Evolutionary conservation across 2,888 invertebrate species (phyloP), one percentile per base, ranked within the genome.

Genomic region (Oscheius sp.): DNA sequence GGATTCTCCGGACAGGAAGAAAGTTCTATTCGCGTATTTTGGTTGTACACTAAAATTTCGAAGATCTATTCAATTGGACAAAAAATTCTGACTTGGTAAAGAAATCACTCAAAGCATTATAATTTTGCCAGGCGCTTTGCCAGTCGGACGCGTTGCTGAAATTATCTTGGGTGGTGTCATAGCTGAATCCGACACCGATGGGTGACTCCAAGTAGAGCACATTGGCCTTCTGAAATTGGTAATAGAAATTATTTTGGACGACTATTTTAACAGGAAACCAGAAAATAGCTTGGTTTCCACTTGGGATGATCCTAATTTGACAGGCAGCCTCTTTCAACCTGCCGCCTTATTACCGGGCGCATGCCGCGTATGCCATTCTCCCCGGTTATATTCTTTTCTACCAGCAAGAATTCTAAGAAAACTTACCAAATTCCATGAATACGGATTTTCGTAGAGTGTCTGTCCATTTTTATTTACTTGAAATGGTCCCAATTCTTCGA

Each of bases 141-240:
- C 85, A 84, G 53, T 86, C 86, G 45, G 81, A 79, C 29, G 82
- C 84, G 7, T 61, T 46, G 68, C 73, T 74, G 73, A 64, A 78
- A 23, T 72, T 69, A 13, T 75, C 74, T 18, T 58, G 70, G 2
- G 59, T 69, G 0, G 76, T 83, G 59, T 78, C 76, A 73, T 85
- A 86, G 88, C 91, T 86, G 64, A 82, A 86, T 18, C 86, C 86
- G 41, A 85, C 84, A 27, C 86, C 86, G 64, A 86, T 84, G 27
- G 91, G 91, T 2, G 91, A 89, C 82, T 91, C 91, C 73, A 91
- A 73, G 76, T 89, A 91, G 53, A 91, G 76, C 72, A 91, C 89
- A 81, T 91, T 91, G 25, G 91, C 90, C 27, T 89, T 81, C 90
- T 91, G 69, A 46, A 35, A 35, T 35, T 35, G 35, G 35, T 9